Conservation (phyloP, 2,797 vertebrate genomes). For the Paguma larvata region DNA sequence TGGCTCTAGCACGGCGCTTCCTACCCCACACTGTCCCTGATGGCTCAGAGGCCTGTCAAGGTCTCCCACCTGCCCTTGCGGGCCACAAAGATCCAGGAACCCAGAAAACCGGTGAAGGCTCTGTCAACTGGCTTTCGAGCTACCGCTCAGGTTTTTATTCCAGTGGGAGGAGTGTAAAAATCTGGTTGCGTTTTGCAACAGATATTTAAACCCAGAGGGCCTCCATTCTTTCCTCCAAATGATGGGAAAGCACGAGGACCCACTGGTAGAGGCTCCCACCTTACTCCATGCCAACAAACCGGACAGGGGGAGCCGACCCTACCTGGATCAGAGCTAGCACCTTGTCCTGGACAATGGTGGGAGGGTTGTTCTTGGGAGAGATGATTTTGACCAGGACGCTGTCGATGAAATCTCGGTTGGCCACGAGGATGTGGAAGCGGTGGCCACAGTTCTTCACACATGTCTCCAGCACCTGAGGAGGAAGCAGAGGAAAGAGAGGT, state of each 20-base stretch:
- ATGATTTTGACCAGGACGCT: conserved; percentile 98
- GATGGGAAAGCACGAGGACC: background rate
- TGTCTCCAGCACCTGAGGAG: conserved; percentile 95
- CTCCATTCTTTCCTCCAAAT: background rate
- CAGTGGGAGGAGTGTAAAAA: background rate
- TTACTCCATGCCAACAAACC: background rate
- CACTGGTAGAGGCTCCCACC: background rate
- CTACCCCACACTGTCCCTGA: background rate
- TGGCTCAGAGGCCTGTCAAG: background rate
- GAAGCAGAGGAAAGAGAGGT: background rate
- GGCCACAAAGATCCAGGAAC: background rate
- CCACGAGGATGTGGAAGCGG: conserved; percentile 97
- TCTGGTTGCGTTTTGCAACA: background rate
- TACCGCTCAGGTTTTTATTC: background rate
- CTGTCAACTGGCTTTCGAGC: background rate
- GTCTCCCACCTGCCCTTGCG: background rate
- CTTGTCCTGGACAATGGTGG: conserved; percentile 98
- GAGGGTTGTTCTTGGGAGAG: conserved; percentile 98
- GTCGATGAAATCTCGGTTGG: conserved; percentile 97
- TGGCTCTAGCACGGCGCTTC: background rate
- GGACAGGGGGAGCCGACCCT: background rate
- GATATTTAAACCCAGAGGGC: background rate
- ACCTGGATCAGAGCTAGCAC: conserved; percentile 99
- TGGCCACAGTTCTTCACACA: conserved; percentile 99
- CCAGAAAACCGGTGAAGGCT: background rate